Conservation (phyloP, 2,797 vertebrate species). For the Tamandua tetradactyla region DNA sequence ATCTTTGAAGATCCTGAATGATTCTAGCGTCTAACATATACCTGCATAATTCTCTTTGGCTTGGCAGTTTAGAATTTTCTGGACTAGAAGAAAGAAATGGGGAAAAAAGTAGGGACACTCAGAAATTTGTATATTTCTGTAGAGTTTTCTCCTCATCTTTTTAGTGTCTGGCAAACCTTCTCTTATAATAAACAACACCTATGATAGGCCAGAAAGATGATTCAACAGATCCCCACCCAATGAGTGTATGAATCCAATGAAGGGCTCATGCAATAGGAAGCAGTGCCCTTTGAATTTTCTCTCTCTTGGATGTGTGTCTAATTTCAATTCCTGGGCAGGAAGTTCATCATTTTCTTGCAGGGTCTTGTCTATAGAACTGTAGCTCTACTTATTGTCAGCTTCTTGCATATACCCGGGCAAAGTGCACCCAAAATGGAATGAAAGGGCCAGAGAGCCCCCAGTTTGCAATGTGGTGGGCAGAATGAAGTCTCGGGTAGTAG, state of each 20-base stretch:
- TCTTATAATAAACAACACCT: background rate
- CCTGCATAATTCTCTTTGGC: background rate
- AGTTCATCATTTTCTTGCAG: background rate
- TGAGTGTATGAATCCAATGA: no score
- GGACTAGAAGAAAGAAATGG: background rate
- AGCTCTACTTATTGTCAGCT: background rate
- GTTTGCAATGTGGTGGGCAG: background rate
- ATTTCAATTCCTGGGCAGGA: background rate
- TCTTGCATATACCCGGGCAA: background rate
- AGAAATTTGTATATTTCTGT: background rate
- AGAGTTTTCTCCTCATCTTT: background rate
- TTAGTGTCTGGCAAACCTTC: background rate
- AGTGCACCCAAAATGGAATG: background rate
- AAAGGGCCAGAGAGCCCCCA: background rate
- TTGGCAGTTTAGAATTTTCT: background rate
- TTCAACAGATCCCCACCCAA: background rate
- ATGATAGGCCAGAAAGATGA: background rate
- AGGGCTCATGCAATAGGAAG: background rate
- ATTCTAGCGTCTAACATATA: background rate
- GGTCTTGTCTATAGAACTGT: background rate
- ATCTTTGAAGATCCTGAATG: background rate
- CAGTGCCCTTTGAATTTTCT: background rate
- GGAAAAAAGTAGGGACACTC: background rate
- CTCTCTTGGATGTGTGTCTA: background rate
- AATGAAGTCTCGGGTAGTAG: background rate